Conservation (phyloP, 1,140 invertebrate species). For the Zeugodacus cucurbitae region DNA sequence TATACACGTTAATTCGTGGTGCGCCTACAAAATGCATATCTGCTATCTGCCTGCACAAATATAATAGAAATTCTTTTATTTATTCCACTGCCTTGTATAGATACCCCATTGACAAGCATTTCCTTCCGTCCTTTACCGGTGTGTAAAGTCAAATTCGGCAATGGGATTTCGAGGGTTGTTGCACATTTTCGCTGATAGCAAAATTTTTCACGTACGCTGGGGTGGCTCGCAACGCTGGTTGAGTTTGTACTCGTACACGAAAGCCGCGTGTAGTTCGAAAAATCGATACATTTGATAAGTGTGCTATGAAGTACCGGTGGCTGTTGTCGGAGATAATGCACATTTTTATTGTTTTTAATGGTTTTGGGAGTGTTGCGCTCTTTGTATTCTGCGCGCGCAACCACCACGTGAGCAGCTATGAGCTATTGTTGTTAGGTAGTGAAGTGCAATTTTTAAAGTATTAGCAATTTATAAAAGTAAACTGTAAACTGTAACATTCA, state of each 20-base stretch:
- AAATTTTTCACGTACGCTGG: background rate
- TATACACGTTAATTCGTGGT: too few relatives aligned
- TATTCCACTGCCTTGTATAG: background rate
- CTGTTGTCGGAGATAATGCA: background rate
- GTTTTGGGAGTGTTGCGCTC: background rate
- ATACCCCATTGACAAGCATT: background rate
- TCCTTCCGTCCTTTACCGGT: slow-evolving; percentile 13
- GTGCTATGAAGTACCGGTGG: background rate
- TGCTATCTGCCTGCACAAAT: background rate
- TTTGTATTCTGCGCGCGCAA: background rate
- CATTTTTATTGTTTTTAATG: background rate
- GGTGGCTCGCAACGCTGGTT: background rate
- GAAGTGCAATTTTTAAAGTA: too few relatives aligned
- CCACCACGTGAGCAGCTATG: background rate
- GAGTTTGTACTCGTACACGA: background rate
- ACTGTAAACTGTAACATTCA: too few relatives aligned
- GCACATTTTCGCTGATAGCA: slow-evolving; percentile 13
- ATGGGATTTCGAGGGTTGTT: slow-evolving; percentile 5
- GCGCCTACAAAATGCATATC: background rate
- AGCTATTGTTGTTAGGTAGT: background rate
- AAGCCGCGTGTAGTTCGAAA: background rate
- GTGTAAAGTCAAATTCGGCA: slow-evolving; percentile 1
- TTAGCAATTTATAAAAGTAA: too few relatives aligned
- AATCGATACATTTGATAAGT: slow-evolving; percentile 14
- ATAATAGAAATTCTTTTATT: background rate